These are phyloP conservation scores for Papilio elwesi DNA, from an alignment of 2,888 invertebrate genomes.

Conservation along the genomic window DNA sequence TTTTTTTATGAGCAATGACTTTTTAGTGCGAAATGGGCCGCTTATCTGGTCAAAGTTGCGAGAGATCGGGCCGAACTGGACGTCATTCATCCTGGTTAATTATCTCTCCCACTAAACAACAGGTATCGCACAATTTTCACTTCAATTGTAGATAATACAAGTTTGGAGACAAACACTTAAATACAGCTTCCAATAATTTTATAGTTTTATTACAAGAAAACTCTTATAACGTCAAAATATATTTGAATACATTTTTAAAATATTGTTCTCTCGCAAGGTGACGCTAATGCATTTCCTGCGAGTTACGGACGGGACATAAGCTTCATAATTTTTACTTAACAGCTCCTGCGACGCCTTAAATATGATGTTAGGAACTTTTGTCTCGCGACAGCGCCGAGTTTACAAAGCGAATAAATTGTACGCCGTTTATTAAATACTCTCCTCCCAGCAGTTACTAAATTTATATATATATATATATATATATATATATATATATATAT, in stretches of 20 bases:
- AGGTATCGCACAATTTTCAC: too few species aligned
- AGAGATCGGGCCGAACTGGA: too few species aligned
- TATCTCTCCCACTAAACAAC: too few species aligned
- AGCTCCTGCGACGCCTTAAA: background rate
- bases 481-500: too few species aligned
- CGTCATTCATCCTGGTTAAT: too few species aligned
- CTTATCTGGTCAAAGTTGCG: too few species aligned
- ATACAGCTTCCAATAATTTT: background rate
- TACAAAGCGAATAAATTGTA: constrained; percentile 2
- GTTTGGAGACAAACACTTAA: background rate
- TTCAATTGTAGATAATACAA: background rate
- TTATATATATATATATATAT: too few species aligned
- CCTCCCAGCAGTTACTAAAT: background rate
- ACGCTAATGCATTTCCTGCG: constrained; percentile 13
- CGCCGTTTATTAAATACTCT: background rate
- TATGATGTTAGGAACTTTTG: background rate
- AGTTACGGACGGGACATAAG: background rate
- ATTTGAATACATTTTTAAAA: constrained; percentile 17
- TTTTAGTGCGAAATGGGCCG: too few species aligned
- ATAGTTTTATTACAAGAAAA: background rate
- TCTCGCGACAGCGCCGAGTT: background rate
- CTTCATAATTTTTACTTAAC: constrained; percentile 6
- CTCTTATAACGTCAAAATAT: background rate
- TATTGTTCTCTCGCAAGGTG: constrained; percentile 1
- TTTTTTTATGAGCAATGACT: too few species aligned